Percentiles rank a stretch among this genome's conserved stretches.
These are phyloP conservation scores for Schizopygopsis pylzovi DNA, from an alignment of 2,797 vertebrate genomes.

Conservation along the genomic window DNA sequence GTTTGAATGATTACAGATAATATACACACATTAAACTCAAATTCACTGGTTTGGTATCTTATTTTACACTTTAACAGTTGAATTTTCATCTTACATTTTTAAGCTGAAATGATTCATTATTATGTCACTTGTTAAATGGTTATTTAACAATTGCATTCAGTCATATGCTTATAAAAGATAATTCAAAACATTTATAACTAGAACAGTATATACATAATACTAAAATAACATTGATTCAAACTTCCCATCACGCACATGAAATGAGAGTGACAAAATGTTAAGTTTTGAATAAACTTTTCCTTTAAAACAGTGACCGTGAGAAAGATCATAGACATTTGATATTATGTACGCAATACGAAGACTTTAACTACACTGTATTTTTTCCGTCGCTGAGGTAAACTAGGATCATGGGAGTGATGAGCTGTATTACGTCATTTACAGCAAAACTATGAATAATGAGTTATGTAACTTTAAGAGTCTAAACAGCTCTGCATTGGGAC, in stretches of 20 bases:
- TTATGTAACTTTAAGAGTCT: constrained; percentile 34
- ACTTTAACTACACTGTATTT: constrained; percentile 6
- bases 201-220: not conserved
- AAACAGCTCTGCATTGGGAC: constrained; percentile 10
- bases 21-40: too few species aligned
- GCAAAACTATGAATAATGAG: constrained; percentile 44
- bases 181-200: not conserved
- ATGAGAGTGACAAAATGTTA: not conserved
- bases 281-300: not conserved
- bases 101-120: too few species aligned
- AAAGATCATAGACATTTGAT: not conserved
- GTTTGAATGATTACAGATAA: too few species aligned
- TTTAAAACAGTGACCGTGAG: not conserved
- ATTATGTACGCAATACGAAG: not conserved
- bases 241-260: not conserved
- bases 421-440: constrained; percentile 57
- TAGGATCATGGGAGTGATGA: constrained; percentile 53
- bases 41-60: too few species aligned
- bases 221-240: not conserved
- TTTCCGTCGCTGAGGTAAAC: constrained; percentile 38
- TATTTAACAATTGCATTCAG: too few species aligned
- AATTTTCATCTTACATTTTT: too few species aligned
- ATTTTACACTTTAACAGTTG: too few species aligned
- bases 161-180: not conserved
- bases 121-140: too few species aligned